Conservation (phyloP, 2,113 vertebrate species). For the Micronisus gabar region DNA sequence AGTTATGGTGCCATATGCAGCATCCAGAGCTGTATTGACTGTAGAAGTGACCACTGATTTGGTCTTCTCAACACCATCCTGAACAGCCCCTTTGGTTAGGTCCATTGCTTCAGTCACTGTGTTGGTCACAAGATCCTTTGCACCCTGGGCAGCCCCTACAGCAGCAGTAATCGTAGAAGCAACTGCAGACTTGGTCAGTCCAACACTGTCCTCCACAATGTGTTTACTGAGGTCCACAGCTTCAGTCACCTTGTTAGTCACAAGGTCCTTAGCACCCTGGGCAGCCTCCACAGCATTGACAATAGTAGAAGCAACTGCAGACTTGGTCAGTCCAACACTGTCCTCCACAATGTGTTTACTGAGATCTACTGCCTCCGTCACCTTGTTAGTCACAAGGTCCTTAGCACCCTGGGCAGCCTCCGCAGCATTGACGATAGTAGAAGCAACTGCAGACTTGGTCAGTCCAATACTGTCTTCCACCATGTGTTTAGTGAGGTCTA, state of each 20-base stretch:
- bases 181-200: constrained; percentile 79
- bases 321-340: constrained; percentile 78
- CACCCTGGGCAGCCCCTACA: constrained; percentile 73
- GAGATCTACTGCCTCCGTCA: constrained; percentile 44
- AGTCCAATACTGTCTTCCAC: constrained; percentile 77
- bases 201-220: constrained; percentile 77
- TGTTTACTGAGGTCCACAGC: constrained; percentile 62
- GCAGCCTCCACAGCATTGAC: constrained; percentile 72
- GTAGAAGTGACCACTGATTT: constrained; percentile 77
- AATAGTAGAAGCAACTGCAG: constrained; percentile 77
- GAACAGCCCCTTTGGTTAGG: constrained; percentile 74
- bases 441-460: constrained; percentile 79
- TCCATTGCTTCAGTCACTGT: constrained; percentile 66
- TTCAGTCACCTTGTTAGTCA: constrained; percentile 52
- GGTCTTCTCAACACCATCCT: constrained; percentile 83
- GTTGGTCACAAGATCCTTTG: constrained; percentile 44
- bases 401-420: constrained; percentile 32
- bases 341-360: constrained; percentile 74
- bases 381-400: constrained; percentile 36
- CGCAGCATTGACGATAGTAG: constrained; percentile 75
- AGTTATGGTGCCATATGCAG: constrained; percentile 79
- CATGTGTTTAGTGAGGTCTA: constrained; percentile 56
- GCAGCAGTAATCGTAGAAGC: constrained; percentile 77
- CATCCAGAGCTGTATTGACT: constrained; percentile 81
- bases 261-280: background rate